These are phyloP conservation scores for Magallana ariakensis DNA, from an alignment of 1,140 invertebrate species.

Conservation along the genomic window DNA sequence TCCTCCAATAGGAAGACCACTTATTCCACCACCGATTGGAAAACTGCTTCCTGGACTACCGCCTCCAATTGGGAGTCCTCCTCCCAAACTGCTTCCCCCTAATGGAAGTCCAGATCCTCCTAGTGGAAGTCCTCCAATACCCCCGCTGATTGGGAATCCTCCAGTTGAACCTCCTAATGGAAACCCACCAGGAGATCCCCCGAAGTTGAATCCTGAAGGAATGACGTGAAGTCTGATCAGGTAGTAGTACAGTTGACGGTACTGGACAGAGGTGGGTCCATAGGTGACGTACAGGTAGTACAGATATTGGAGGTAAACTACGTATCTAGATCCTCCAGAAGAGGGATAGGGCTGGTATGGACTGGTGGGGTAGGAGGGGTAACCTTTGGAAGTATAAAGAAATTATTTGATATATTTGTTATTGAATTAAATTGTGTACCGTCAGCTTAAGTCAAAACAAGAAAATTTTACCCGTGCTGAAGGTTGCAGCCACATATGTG, in stretches of 20 bases:
- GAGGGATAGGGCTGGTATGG: neutral
- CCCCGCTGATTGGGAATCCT: neutral
- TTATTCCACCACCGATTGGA: too few relatives aligned
- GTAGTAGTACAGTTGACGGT: neutral
- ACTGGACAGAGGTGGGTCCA: constrained; percentile 1
- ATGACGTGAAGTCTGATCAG: constrained; percentile 1
- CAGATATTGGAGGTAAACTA: neutral
- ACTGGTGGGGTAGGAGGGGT: neutral
- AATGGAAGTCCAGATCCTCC: neutral
- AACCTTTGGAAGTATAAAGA: neutral
- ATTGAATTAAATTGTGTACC: too few relatives aligned
- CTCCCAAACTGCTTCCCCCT: neutral
- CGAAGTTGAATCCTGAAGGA: neutral
- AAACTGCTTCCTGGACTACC: neutral
- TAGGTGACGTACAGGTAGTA: neutral
- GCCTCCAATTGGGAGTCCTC: neutral
- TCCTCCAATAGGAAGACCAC: neutral
- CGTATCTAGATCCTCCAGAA: neutral
- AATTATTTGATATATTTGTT: too few relatives aligned
- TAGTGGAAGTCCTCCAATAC: neutral
- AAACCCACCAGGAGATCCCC: neutral
- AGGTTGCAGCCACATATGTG: constrained; percentile 8
- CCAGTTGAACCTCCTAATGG: neutral
- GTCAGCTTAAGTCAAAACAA: too few relatives aligned
- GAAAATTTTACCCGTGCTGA: neutral